These are phyloP conservation scores for Papilio dardanus DNA, from an alignment of 1,140 invertebrate species.

Conservation along the genomic window DNA sequence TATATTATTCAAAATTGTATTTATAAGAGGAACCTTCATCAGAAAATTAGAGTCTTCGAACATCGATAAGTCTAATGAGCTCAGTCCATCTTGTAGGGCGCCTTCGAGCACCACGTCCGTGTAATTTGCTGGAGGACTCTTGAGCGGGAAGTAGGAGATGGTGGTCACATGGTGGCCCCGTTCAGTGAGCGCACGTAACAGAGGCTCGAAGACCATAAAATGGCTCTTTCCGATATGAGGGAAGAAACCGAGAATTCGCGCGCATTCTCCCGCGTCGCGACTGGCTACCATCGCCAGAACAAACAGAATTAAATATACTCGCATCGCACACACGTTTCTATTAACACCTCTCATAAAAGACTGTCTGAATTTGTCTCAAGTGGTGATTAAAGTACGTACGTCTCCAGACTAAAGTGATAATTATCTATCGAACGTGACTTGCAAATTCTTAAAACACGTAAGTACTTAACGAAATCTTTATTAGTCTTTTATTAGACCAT, in stretches of 20 bases:
- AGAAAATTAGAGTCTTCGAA: constrained; percentile 47
- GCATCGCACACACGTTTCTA: constrained; percentile 50
- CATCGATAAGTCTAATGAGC: constrained; percentile 48
- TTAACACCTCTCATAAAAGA: background rate
- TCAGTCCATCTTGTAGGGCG: constrained; percentile 46
- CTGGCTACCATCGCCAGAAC: constrained; percentile 44
- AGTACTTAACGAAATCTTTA: too few relatives aligned
- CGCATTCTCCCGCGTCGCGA: constrained; percentile 29
- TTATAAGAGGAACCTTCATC: constrained; percentile 38
- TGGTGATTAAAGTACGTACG: background rate
- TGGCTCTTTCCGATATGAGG: constrained; percentile 87
- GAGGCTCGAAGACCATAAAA: constrained; percentile 85
- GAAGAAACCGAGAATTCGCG: constrained; percentile 84
- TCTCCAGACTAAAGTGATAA: background rate
- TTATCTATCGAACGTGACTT: background rate
- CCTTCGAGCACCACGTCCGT: constrained; percentile 67
- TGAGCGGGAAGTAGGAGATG: constrained; percentile 81
- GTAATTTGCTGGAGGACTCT: constrained; percentile 63
- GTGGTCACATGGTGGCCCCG: constrained; percentile 87
- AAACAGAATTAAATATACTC: constrained; percentile 41
- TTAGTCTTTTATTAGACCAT: background rate
- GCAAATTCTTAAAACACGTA: background rate
- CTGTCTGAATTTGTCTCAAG: background rate
- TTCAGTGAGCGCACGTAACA: constrained; percentile 83
- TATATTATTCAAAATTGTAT: constrained; percentile 42